Conservation (phyloP, 53 echinoderm and acorn worm genomes). For the Henricia sp. region DNA sequence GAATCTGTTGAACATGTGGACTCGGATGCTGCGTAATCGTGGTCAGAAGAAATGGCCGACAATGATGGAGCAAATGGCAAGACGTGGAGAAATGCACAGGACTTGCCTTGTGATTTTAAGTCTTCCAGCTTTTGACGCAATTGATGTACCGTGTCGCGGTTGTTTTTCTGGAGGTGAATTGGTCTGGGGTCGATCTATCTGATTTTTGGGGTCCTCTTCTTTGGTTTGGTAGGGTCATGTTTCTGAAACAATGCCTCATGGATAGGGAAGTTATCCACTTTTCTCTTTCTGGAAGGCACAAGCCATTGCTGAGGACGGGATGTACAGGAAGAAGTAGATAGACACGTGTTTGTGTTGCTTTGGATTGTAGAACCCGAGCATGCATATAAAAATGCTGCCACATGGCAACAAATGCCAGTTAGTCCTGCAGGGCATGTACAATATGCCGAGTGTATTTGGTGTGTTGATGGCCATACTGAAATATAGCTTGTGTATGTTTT, state of each 20-base stretch:
- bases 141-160: neutral
- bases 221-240: neutral
- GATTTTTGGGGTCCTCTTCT: neutral
- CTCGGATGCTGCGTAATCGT: neutral
- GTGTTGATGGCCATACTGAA: neutral
- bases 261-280: neutral
- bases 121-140: neutral
- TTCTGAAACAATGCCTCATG: neutral
- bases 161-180: neutral
- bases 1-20: neutral
- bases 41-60: neutral
- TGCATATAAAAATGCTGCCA: conserved; percentile 1
- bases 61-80: conserved; percentile 12
- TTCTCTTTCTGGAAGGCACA: neutral
- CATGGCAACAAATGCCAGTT: conserved; percentile 9
- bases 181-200: neutral
- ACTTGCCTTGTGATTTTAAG: neutral
- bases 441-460: neutral
- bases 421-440: conserved; percentile 14
- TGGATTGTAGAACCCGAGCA: neutral
- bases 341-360: neutral
- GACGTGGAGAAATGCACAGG: conserved; percentile 10
- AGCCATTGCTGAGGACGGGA: conserved; percentile 4
- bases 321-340: neutral
- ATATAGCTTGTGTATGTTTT: neutral